phyloP scores from a whole-genome alignment of 92 coral and sea anemone genomes.

The Porites evermanni region DNA sequence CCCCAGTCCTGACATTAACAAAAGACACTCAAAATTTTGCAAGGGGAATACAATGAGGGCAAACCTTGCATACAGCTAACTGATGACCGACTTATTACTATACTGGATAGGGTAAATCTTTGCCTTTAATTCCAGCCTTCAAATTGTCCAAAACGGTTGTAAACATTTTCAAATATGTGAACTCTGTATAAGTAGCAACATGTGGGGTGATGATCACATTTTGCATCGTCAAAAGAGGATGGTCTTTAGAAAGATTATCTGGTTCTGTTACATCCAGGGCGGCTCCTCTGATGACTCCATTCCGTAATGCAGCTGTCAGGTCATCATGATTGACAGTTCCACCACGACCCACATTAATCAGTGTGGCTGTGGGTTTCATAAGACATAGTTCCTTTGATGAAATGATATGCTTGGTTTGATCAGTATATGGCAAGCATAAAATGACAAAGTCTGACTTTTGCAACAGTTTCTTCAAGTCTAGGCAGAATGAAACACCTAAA shows the following conservation, averaged over 20 bases:
- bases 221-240: constrained; percentile 69
- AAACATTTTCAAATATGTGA: too few species aligned
- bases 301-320: constrained; percentile 67
- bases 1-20: too few species aligned
- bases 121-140: constrained; percentile 59
- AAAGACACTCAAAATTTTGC: too few species aligned
- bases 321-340: constrained; percentile 78
- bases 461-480: constrained; percentile 67
- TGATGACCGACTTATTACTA: neutral
- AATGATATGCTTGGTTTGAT: constrained; percentile 69
- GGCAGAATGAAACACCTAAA: constrained; percentile 15
- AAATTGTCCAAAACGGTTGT: constrained; percentile 21
- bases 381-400: constrained; percentile 55
- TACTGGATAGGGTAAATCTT: constrained; percentile 42
- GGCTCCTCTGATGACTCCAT: constrained; percentile 77
- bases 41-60: too few species aligned
- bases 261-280: constrained; percentile 72
- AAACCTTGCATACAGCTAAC: too few species aligned
- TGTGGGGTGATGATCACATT: constrained; percentile 81
- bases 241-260: constrained; percentile 69
- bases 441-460: constrained; percentile 76
- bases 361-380: constrained; percentile 77
- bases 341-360: constrained; percentile 82
- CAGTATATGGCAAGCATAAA: constrained; percentile 59
- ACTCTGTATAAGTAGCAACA: constrained; percentile 50